Conservation (phyloP, 2,797 vertebrate species). For the Hypotaenidia philippensis region DNA sequence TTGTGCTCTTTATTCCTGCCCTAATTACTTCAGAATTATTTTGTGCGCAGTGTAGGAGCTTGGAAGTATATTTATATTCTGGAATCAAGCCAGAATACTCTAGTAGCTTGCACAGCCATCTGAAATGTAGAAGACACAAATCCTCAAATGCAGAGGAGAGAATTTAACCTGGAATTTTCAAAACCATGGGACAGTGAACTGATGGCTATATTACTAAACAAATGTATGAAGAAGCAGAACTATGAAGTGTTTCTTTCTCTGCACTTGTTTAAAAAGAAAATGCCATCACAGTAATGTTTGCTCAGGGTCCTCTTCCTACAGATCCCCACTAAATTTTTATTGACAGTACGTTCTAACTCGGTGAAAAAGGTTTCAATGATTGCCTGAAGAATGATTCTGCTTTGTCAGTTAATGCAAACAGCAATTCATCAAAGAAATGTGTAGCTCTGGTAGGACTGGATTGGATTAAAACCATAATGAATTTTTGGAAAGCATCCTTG, state of each 20-base stretch:
- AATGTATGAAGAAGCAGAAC: not conserved
- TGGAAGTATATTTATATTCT: conserved; percentile 13
- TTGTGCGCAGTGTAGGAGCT: not conserved
- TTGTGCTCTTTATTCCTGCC: not conserved
- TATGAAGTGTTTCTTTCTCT: not conserved
- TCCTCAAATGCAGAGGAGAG: not conserved
- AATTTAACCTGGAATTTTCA: not conserved
- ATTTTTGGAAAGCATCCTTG: conserved; percentile 63
- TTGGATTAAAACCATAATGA: conserved; percentile 72
- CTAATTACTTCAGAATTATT: conserved; percentile 30
- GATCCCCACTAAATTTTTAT: not conserved
- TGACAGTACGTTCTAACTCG: not conserved
- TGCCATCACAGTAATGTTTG: not conserved
- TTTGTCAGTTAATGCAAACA: not conserved
- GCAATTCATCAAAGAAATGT: conserved; percentile 1
- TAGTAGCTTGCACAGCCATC: not conserved
- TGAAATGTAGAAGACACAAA: not conserved
- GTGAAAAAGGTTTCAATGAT: not conserved
- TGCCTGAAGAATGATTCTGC: not conserved
- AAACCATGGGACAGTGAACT: not conserved
- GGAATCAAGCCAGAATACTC: not conserved
- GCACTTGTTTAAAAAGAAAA: not conserved
- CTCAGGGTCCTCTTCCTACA: not conserved
- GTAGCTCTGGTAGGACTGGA: conserved; percentile 26
- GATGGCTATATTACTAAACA: not conserved